A percentile compares a stretch with the other conserved stretches of the same genome.
Evolutionary conservation across 2,888 invertebrate species (phyloP).

Genomic region (Lacanobia wlatinum): DNA sequence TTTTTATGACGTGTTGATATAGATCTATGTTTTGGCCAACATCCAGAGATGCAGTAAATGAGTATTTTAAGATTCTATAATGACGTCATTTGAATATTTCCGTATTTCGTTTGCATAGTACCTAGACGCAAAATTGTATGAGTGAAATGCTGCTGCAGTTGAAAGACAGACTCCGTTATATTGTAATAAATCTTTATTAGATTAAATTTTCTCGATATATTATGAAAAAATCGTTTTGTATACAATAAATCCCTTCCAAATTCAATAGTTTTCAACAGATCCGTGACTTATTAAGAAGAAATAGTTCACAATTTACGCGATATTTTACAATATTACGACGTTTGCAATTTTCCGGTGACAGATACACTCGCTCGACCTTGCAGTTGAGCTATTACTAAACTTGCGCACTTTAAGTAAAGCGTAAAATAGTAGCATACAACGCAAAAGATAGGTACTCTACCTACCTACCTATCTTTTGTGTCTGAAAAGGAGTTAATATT

Average conservation of each 20-base stretch:
- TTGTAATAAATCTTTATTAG: background rate
- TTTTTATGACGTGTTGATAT: constrained; percentile 33
- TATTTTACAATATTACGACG: too few relatives aligned
- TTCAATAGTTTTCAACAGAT: too few relatives aligned
- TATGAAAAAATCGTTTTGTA: too few relatives aligned
- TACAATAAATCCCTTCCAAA: too few relatives aligned
- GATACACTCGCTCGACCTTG: background rate
- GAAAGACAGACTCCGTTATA: too few relatives aligned
- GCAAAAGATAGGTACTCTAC: background rate
- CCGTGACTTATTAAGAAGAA: too few relatives aligned
- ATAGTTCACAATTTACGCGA: too few relatives aligned
- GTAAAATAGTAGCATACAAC: constrained; percentile 17
- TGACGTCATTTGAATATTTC: constrained; percentile 50
- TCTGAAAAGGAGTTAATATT: background rate
- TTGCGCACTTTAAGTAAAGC: constrained; percentile 14
- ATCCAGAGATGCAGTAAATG: constrained; percentile 71
- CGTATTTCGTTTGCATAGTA: constrained; percentile 14
- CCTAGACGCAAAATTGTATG: background rate
- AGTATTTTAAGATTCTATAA: constrained; percentile 69
- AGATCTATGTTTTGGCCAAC: constrained; percentile 70
- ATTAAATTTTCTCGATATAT: too few relatives aligned
- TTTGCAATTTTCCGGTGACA: background rate
- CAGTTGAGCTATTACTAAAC: background rate
- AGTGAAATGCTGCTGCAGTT: constrained; percentile 31
- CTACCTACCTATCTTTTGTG: background rate